A percentile compares a stretch with the other conserved stretches of the same genome.
phyloP scores from a whole-genome alignment of 1,140 invertebrate genomes.

The Drosophila fuyamai region DNA sequence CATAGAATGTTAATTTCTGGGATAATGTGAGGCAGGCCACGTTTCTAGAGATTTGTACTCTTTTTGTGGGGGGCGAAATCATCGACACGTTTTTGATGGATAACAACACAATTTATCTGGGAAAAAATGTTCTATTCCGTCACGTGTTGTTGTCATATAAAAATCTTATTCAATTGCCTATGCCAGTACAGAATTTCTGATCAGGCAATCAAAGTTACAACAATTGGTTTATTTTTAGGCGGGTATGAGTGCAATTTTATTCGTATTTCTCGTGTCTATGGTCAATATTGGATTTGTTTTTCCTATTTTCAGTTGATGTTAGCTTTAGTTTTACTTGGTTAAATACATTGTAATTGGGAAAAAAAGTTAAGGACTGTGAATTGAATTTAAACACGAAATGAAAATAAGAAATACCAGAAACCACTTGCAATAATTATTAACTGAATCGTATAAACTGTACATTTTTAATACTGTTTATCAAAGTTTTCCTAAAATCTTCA shows the following conservation, averaged over 20 bases:
- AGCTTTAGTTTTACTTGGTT: constrained; percentile 4
- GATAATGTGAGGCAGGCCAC: constrained; percentile 57
- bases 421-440: no score
- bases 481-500: not conserved
- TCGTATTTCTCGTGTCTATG: constrained; percentile 3
- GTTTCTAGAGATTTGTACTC: constrained; percentile 33
- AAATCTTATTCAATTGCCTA: constrained; percentile 51
- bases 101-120: constrained; percentile 42
- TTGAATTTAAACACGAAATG: not conserved
- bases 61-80: constrained; percentile 24
- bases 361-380: not conserved
- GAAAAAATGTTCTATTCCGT: constrained; percentile 31
- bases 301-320: not conserved
- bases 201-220: constrained; percentile 40
- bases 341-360: constrained; percentile 3
- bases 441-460: no score
- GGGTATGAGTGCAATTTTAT: constrained; percentile 4
- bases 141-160: constrained; percentile 57
- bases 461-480: not conserved
- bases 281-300: constrained; percentile 13
- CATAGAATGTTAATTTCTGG: constrained; percentile 62
- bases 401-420: not conserved
- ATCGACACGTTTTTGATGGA: constrained; percentile 51
- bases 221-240: not conserved
- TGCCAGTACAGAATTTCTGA: constrained; percentile 39